A percentile compares a stretch with the other conserved stretches of the same genome.
phyloP scores from a whole-genome alignment of 2,113 vertebrate species.

The Aplodontia rufa region DNA sequence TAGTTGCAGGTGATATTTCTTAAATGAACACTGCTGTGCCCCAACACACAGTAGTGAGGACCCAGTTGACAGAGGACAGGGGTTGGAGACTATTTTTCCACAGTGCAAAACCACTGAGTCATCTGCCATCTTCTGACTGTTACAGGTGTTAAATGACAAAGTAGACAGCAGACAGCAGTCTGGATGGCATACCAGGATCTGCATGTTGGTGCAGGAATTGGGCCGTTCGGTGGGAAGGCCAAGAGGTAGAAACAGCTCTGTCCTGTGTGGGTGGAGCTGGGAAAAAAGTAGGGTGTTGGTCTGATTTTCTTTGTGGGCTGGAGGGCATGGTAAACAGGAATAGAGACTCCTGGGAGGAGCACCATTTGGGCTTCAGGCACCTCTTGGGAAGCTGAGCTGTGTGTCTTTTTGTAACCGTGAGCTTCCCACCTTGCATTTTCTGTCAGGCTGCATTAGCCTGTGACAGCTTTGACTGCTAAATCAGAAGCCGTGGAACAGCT shows the following conservation, averaged over 20 bases:
- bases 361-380: not conserved
- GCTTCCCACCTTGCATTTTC: not conserved
- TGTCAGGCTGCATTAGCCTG: not conserved
- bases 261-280: not conserved
- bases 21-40: not conserved
- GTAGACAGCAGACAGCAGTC: not conserved
- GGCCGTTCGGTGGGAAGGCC: not conserved
- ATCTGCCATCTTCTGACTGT: not conserved
- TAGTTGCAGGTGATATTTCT: not conserved
- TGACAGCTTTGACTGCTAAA: not conserved
- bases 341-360: not conserved
- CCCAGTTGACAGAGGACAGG: not conserved
- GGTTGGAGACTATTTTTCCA: not conserved
- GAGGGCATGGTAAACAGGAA: not conserved
- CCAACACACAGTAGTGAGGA: not conserved
- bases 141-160: not conserved
- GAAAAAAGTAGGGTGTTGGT: not conserved
- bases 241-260: not conserved
- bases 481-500: rapidly evolving
- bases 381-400: not conserved
- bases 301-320: not conserved
- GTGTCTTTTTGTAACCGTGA: not conserved
- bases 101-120: not conserved
- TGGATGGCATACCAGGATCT: not conserved
- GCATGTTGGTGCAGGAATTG: not conserved